phyloP scores from a whole-genome alignment of 2,888 invertebrate species.

The Sarcophaga rosellei region DNA sequence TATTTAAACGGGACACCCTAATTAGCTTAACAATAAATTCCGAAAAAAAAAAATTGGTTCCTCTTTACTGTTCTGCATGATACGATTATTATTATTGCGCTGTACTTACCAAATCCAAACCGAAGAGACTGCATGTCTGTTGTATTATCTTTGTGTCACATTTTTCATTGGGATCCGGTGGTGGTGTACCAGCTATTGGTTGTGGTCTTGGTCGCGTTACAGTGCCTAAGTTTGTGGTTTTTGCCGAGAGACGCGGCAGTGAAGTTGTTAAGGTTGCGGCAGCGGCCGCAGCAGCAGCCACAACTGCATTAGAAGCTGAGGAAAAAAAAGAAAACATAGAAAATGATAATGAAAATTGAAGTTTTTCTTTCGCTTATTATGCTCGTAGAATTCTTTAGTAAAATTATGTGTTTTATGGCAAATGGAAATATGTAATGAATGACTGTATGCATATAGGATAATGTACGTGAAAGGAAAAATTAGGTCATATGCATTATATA shows the following conservation, averaged over 20 bases:
- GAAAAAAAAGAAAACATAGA: conserved; percentile 7
- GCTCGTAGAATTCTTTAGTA: neutral
- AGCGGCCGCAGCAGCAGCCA: conserved; percentile 64
- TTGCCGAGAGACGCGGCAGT: conserved; percentile 78
- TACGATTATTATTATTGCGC: neutral
- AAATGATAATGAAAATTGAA: conserved; percentile 59
- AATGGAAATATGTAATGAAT: conserved; percentile 26
- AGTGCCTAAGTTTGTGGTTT: conserved; percentile 80
- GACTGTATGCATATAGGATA: neutral
- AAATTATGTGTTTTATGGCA: conserved; percentile 3
- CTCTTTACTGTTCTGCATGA: neutral
- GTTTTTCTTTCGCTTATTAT: conserved; percentile 37
- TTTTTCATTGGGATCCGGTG: conserved; percentile 91
- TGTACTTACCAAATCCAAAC: conserved; percentile 89
- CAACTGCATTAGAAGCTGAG: conserved; percentile 66
- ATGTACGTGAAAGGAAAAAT: no score
- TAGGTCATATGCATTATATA: no score
- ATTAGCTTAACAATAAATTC: neutral
- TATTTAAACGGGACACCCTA: neutral
- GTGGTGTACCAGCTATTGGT: conserved; percentile 94
- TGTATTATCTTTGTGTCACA: conserved; percentile 94
- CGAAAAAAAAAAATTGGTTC: neutral
- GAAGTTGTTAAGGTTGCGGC: conserved; percentile 59
- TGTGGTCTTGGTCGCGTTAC: conserved; percentile 91
- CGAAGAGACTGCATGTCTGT: conserved; percentile 94